Evolutionary conservation across 2,888 invertebrate species (phyloP).

Genomic region (Cerastis leucographa): DNA sequence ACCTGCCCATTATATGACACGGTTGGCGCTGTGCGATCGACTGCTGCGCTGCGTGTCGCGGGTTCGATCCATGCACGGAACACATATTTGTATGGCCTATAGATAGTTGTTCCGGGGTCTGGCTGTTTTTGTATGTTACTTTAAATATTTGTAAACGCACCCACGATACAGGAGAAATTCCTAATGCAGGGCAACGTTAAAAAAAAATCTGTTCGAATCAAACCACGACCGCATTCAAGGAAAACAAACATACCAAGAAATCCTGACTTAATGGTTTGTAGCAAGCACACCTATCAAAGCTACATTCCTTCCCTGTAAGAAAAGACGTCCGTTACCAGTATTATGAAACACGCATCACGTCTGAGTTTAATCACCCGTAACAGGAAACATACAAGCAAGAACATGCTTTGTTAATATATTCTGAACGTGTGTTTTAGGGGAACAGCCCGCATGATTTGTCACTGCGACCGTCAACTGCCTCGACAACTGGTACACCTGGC

Average conservation of each 20-base stretch:
- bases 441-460: slow-evolving; percentile 47
- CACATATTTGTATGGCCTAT: no score
- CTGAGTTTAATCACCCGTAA: slow-evolving; percentile 30
- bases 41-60: no score
- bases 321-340: slow-evolving; percentile 14
- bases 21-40: no score
- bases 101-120: no score
- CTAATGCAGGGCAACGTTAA: no score
- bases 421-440: slow-evolving; percentile 46
- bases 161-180: no score
- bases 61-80: no score
- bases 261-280: slow-evolving; percentile 3
- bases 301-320: not conserved
- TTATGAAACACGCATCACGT: slow-evolving; percentile 38
- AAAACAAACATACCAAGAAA: slow-evolving; percentile 12
- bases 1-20: not conserved
- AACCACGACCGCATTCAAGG: not conserved
- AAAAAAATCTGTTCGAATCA: no score
- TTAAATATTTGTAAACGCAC: no score
- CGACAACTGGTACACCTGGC: slow-evolving; percentile 23
- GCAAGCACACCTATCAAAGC: slow-evolving; percentile 3
- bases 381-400: slow-evolving; percentile 30
- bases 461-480: slow-evolving; percentile 34
- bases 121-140: no score
- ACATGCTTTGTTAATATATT: slow-evolving; percentile 54